phyloP scores from a whole-genome alignment of 2,113 vertebrate genomes.

The Colossoma macropomum region DNA sequence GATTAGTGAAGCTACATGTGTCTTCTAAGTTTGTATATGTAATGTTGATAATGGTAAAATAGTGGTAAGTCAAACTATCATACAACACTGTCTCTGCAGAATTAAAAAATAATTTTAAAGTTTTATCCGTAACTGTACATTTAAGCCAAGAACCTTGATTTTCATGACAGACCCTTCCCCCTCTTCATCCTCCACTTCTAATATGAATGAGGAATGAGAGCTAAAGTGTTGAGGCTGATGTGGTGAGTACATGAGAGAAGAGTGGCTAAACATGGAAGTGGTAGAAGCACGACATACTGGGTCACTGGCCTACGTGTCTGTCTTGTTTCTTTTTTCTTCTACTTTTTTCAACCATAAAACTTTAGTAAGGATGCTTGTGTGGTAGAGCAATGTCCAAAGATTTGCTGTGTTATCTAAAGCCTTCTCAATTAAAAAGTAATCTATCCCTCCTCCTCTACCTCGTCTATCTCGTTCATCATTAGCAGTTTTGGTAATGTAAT shows the following conservation, averaged over 20 bases:
- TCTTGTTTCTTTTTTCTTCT: neutral
- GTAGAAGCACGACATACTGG: neutral
- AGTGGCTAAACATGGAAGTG: neutral
- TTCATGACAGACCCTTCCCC: too few species aligned
- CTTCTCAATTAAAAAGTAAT: conserved; percentile 49
- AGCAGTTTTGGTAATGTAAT: conserved; percentile 61
- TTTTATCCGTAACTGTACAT: too few species aligned
- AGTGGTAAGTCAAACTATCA: too few species aligned
- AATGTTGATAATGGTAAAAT: too few species aligned
- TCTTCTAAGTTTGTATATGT: too few species aligned
- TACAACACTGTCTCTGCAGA: too few species aligned
- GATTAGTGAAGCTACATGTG: too few species aligned
- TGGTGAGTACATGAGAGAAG: neutral
- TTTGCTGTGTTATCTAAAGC: conserved; percentile 30
- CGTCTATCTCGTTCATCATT: conserved; percentile 53
- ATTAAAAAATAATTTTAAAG: too few species aligned
- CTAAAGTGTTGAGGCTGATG: neutral
- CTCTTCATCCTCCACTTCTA: too few species aligned
- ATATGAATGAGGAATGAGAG: conserved; percentile 38
- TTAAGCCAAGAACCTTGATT: too few species aligned
- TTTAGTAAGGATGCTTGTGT: neutral
- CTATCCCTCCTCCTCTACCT: conserved; percentile 27
- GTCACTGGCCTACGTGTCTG: neutral
- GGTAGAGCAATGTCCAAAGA: conserved; percentile 27
- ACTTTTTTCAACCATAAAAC: conserved; percentile 5